These are phyloP conservation scores for Pithecia hirsuta DNA, from an alignment of 2,797 vertebrate species.

Conservation along the genomic window DNA sequence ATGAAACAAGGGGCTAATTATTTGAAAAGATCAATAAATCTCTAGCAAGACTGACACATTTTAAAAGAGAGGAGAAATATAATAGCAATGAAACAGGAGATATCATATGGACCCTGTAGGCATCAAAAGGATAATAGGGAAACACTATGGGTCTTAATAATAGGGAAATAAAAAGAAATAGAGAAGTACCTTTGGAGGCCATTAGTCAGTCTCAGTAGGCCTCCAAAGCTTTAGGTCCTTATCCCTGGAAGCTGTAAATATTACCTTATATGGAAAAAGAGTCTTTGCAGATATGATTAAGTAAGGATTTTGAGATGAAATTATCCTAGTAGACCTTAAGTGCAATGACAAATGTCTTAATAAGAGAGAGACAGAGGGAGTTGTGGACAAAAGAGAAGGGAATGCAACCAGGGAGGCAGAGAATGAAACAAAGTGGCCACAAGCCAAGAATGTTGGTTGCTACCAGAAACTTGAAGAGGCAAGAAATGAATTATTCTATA, in stretches of 20 bases:
- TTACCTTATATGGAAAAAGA: background rate
- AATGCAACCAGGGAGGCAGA: background rate
- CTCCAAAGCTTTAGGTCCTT: background rate
- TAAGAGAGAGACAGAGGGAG: background rate
- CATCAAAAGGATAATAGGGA: background rate
- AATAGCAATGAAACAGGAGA: background rate
- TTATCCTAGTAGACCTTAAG: background rate
- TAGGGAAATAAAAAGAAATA: background rate
- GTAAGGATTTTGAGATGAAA: background rate
- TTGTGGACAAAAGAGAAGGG: background rate
- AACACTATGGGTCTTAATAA: background rate
- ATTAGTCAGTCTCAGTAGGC: background rate
- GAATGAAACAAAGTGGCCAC: background rate
- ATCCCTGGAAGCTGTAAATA: background rate
- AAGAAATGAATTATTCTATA: background rate
- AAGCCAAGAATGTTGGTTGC: background rate
- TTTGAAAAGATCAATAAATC: background rate
- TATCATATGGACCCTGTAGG: background rate
- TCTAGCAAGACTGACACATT: background rate
- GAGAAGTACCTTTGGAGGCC: background rate
- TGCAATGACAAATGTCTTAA: background rate
- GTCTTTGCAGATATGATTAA: background rate
- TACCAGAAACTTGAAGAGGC: background rate
- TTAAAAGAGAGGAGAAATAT: background rate
- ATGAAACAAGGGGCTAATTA: background rate